These are phyloP conservation scores for Eustalomyia histrio DNA, from an alignment of 2,888 invertebrate species.

Conservation along the genomic window DNA sequence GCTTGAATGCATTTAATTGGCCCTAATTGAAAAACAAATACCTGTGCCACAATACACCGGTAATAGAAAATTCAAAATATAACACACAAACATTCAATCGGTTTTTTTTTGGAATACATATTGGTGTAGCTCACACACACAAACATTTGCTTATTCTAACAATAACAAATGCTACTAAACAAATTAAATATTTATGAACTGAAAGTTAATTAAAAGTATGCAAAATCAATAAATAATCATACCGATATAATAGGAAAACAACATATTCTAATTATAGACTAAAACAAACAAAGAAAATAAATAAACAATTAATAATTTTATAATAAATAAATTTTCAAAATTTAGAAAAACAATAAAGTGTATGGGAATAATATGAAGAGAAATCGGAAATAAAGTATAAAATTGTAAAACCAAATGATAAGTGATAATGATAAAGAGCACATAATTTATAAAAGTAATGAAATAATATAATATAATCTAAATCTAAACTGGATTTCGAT, in stretches of 20 bases:
- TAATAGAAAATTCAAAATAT: not conserved
- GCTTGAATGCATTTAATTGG: conserved; percentile 68
- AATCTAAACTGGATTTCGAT: too few species aligned
- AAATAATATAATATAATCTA: too few species aligned
- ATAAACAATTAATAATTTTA: too few species aligned
- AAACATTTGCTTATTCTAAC: conserved; percentile 10
- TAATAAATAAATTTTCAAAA: too few species aligned
- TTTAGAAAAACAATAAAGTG: too few species aligned
- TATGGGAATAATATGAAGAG: too few species aligned
- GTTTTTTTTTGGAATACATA: conserved; percentile 34
- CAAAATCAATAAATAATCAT: conserved; percentile 57
- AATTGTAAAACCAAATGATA: too few species aligned
- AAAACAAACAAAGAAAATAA: not conserved
- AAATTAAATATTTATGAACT: conserved; percentile 54
- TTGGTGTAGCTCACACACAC: not conserved
- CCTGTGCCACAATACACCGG: conserved; percentile 25
- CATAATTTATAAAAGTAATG: too few species aligned
- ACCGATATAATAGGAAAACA: not conserved
- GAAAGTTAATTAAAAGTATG: conserved; percentile 48
- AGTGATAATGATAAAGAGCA: too few species aligned
- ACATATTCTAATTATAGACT: not conserved
- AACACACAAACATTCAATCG: not conserved
- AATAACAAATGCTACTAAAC: conserved; percentile 55
- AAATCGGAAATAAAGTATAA: too few species aligned
- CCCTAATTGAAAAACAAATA: conserved; percentile 67